Evolutionary conservation across 92 coral and sea anemone species (phyloP), one percentile per base, ranked within the genome.

Genomic region (Porites lobata): DNA sequence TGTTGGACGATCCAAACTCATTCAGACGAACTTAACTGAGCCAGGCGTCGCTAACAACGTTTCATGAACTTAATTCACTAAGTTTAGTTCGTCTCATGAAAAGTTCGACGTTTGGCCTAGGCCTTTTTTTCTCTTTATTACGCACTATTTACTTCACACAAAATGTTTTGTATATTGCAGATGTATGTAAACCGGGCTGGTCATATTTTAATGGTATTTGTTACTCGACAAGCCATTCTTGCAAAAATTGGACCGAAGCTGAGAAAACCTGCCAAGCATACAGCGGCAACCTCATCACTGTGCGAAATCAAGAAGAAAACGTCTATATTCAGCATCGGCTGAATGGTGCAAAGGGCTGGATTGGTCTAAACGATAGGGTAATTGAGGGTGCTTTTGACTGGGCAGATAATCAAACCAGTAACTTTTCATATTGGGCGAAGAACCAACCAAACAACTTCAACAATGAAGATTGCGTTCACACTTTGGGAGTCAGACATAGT

Each of bases 391-490:
- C 76, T 3, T 91, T 81, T 8, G 83, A 64, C 4, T 91, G 94
- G 94, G 85, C 83, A 20, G 85, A 71, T 3, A 80, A 78, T 19
- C 79, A 52, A 17, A 22, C 69, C 20, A 58, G 1, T 11, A 19
- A 53, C 72, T 91, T 91, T 12, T 76, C 88, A 7, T 91, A 72
- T 72, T 91, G 94, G 94, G 94, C 94, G 4, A 62, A 22, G 8
- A 77, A 82, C 29, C 94, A 91, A 69, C 94, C 94, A 0, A 91
- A 91, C 65, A 82, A 91, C 63, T 76, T 22, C 54, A 65, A 69
- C 59, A 69, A 91, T 72, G 87, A 91, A 61, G 94, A 91, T 85
- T 91, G 94, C n/a, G 94, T 91, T 38, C 94, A 91, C 51, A 87
- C 94, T 17, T 75, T 91, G 8, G 94, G 94, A 21, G 50, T 76